A percentile compares a stretch with the other conserved stretches of the same genome.
Evolutionary conservation across 1,140 invertebrate species (phyloP).

Genomic region (Penaeus vannamei): DNA sequence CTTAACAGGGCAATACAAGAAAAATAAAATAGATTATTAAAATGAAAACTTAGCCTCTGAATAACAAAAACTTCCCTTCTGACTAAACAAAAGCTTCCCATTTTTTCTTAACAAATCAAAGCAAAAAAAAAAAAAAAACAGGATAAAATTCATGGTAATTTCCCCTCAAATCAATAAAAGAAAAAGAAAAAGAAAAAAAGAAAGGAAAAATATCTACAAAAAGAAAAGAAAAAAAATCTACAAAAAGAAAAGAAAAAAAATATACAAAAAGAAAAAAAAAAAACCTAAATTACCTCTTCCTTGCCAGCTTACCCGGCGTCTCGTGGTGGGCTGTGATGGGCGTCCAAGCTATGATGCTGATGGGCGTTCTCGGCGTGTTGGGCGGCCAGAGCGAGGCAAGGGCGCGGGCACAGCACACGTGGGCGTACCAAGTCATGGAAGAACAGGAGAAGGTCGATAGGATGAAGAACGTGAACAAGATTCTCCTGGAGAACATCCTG

Average conservation of each 20-base stretch:
- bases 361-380: constrained; percentile 81
- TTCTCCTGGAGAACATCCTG: constrained; percentile 95
- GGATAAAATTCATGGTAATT: neutral
- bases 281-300: neutral
- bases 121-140: too few relatives aligned
- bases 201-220: too few relatives aligned
- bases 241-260: too few relatives aligned
- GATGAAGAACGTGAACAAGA: constrained; percentile 94
- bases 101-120: neutral
- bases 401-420: constrained; percentile 89
- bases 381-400: constrained; percentile 90
- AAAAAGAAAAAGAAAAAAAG: too few relatives aligned
- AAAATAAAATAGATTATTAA: neutral
- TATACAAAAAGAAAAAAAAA: too few relatives aligned
- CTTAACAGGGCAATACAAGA: neutral
- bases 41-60: too few relatives aligned
- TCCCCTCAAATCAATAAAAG: too few relatives aligned
- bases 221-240: too few relatives aligned
- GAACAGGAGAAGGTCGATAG: constrained; percentile 96
- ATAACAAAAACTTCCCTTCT: too few relatives aligned
- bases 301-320: constrained; percentile 53
- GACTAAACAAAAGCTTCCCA: neutral
- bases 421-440: constrained; percentile 91
- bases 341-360: constrained; percentile 71
- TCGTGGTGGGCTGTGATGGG: constrained; percentile 62